These are phyloP conservation scores for Perca fluviatilis DNA, from an alignment of 2,113 vertebrate species.

Conservation along the genomic window DNA sequence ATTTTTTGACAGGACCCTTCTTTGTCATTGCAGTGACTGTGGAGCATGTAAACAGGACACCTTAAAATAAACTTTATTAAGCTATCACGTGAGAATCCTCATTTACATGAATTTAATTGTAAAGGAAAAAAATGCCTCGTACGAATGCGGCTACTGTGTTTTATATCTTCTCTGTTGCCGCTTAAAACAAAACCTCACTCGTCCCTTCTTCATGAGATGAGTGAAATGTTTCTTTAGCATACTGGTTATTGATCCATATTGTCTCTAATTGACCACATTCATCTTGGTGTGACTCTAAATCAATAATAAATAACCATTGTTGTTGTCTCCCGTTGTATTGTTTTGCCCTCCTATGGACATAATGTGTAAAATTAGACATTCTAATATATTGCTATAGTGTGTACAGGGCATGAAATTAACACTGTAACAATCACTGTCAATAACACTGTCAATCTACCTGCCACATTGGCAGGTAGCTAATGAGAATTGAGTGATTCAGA, in stretches of 20 bases:
- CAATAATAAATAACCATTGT: background rate
- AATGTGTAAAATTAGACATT: too few species aligned
- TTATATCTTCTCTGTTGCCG: background rate
- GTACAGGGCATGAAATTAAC: too few species aligned
- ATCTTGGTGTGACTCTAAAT: conserved; percentile 8
- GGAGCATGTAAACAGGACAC: background rate
- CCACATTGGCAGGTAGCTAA: too few species aligned
- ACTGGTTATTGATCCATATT: conserved; percentile 8
- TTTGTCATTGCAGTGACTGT: too few species aligned
- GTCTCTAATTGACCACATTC: conserved; percentile 18
- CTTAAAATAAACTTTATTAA: background rate
- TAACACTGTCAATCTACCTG: too few species aligned
- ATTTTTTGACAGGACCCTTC: too few species aligned
- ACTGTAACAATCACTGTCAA: too few species aligned
- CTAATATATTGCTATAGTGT: too few species aligned
- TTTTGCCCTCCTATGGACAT: too few species aligned
- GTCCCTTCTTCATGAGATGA: background rate
- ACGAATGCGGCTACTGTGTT: background rate
- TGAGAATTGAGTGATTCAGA: too few species aligned
- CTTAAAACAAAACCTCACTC: background rate
- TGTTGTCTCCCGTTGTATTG: too few species aligned
- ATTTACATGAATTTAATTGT: background rate
- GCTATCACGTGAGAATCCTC: background rate
- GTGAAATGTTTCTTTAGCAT: conserved; percentile 6
- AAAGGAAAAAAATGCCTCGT: background rate